Evolutionary conservation across 2,797 vertebrate genomes (phyloP), one percentile per base, ranked within the genome.

Genomic region (Geotrypetes seraphini): DNA sequence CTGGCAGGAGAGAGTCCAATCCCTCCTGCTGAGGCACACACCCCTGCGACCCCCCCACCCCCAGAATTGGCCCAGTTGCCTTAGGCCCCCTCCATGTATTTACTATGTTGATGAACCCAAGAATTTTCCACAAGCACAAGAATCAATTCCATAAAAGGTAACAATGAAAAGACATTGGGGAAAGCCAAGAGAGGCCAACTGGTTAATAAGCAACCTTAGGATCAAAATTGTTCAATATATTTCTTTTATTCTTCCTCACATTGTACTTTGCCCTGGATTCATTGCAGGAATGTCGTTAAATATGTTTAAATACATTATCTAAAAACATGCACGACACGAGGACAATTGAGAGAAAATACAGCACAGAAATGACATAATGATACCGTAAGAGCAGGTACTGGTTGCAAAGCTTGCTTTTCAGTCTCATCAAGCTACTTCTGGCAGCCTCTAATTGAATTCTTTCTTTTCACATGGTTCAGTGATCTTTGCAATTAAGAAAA

Each of bases 161-260:
- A 21, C 44, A 26, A 22, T 12, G 36, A 22, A 36, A 48, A 26
- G 19, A 17, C 12, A 8, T 33, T 24, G 33, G 5, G n/a, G 12
- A 15, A n/a, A 17, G 39, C 36, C 4, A 25, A 6, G 14, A 23
- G 24, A 38, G 25, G 33, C 22, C 39, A 53, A 37, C n/a, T n/a
- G n/a, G n/a, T 31, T 57, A 57, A 58, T 57, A 57, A 58, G 53
- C 48, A 67, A 22, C 12, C 33, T 43, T 41, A 12, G 23, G 45
- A 53, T 34, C 37, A 34, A 51, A 62, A 67, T 28, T 33, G 39
- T 36, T 46, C 28, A n/a, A n/a, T n/a, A n/a, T n/a, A 12, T n/a
- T n/a, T n/a, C n/a, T n/a, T n/a, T n/a, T n/a, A n/a, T n/a, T n/a
- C n/a, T n/a, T n/a, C n/a, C n/a, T n/a, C n/a, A n/a, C 19, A 36